Evolutionary conservation across 2,113 vertebrate genomes (phyloP), one percentile per base, ranked within the genome.

Genomic region (Microtus richardsoni): DNA sequence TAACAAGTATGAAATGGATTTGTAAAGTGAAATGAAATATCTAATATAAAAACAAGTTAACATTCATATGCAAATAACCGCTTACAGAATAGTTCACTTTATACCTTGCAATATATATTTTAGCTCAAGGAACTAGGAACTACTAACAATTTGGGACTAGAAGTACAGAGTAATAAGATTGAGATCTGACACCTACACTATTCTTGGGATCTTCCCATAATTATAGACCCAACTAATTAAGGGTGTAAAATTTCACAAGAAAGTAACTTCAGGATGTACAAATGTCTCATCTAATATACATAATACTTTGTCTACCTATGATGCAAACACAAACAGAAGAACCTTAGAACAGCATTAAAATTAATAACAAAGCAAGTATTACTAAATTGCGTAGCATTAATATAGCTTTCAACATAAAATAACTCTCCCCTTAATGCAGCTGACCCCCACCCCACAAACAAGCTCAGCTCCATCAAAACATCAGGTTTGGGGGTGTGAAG

Each of bases 1-100:
- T 98, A 96, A 98, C 97, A 98, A 98, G 98, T 97, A 98, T 98
- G 98, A 99, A 97, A 99, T 97, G 97, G 97, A 98, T 98, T 98
- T 98, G 96, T 98, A 98, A 98, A 98, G 97, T 97, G 95, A 98
- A 99, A 98, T 98, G 97, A 97, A 97, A 96, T 97, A 97, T 91
- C 96, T 97, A 92, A 83, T 98, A 95, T 96, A 93, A 97, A 68
- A 88, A 93, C 11, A 95, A 47, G 17, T 98, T 96, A 98, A 89
- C 98, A 98, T 88, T 84, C 97, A 97, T 94, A 97, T 73, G 89
- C 96, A 98, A 98, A 96, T 44, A 96, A 66, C 77, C 90, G 88
- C 93, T 93, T 96, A 96, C 0, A 94, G 93, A 91, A 66, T 68
- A 91, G 89, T 97, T 97, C 85, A 91, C 54, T 44, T 78, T 73